Evolutionary conservation across 2,113 vertebrate genomes (phyloP), one percentile per base, ranked within the genome.

Genomic region (Capreolus pygargus): DNA sequence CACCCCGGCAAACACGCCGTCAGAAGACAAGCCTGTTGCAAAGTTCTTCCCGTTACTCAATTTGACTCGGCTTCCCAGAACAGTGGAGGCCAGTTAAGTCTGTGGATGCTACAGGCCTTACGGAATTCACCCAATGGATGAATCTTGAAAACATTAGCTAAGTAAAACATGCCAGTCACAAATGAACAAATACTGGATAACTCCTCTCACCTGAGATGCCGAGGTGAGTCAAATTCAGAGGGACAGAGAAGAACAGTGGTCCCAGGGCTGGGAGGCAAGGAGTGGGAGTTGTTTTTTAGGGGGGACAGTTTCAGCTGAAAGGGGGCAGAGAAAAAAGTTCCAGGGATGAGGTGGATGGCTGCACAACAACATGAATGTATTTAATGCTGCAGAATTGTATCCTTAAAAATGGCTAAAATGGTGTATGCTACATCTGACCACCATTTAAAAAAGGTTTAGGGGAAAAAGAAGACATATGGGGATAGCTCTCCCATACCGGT

Each of bases 1-100:
- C 1, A 0, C 45, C 23, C 43, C 0, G 0, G 50, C 30, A 1
- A 19, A 54, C 33, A 8, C 1, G 58, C 89, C 0, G 0, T 16
- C 17, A 70, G 81, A 21, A 67, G 55, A 47, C 27, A 84, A 9
- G 36, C 28, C 23, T 30, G 12, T 9, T 55, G 64, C 47, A 57
- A 83, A 87, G 60, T 6, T 91, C 70, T 55, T 79, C 28, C 50
- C 8, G 9, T 43, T 17, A 45, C 27, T 33, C 25, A 13, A 28
- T 25, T n/a, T 2, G 27, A n/a, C 30, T 27, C 67, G 54, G 91
- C 30, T 76, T 76, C 58, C 16, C n/a, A 12, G 28, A 15, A 52
- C 30, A 39, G 6, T 5, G 55, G 58, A 57, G 79, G 19, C 36
- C 4, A 3, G 3, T 47, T 86, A 17, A 9, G 39, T 5, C 43